Base-by-base conservation (phyloP, 2,797 vertebrate species). In the Acestrorhynchus altus region DNA sequence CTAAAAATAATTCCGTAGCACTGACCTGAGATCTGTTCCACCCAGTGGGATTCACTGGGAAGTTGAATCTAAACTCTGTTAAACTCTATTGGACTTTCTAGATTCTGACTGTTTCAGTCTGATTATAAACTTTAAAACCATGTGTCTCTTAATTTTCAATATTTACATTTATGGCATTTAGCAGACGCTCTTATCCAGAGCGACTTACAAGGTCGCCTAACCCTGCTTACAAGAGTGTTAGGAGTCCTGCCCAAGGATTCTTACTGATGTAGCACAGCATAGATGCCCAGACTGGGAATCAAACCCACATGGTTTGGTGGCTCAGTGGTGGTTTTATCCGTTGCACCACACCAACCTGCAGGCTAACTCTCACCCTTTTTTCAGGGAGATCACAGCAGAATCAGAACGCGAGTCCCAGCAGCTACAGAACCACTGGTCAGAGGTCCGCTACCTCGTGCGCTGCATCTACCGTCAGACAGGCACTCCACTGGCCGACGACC, bases 351-450 rank as follows among this genome's bases (percentile, higher is more conserved):
- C 4, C 15, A 5, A 11, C 31, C 24, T 72, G 0, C 4, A 13
- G 8, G 39, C 46, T 51, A 20, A 40, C n/a, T 63, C 72, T 22
- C n/a, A 7, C 8, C n/a, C n/a, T n/a, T 24, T 67, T 79, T 61
- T 24, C 91, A 99, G 98, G 89, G 97, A 98, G 87, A 94, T 96
- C 85, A 94, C 96, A 7, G 93, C 95, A 18, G 98, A 98, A 87
- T 93, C 95, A 4, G 97, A 98, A 87, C 93, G 95, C 60, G 97
- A 98, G 88, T 96, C 97, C 8, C 97, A 98, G 90, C 96, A 97
- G 88, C 95, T 99, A 81, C 98, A 99, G 90, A 98, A 96, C 88
- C 98, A 95, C 91, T 99, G 98, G 98, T 97, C 98, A 0, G 98
- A 99, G 90, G 96, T 99, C 60, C 95, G 98, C 72, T 98, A 98